Evolutionary conservation across 2,113 vertebrate species (phyloP).

Genomic region (Anoplopoma fimbria): DNA sequence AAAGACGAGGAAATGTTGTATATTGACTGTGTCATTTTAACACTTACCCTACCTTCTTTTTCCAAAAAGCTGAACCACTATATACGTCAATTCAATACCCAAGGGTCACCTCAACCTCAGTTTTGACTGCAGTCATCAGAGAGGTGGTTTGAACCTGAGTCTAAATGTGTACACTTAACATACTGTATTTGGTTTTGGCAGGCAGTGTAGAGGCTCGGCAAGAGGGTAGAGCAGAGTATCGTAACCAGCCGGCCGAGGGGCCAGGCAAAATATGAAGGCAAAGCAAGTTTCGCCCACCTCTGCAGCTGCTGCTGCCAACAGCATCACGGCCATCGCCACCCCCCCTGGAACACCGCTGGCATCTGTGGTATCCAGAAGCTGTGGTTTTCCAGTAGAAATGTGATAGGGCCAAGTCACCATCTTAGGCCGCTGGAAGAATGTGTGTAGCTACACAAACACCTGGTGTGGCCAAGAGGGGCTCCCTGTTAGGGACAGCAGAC

Average conservation of each 20-base stretch:
- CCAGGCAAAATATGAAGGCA: constrained; percentile 66
- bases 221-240: constrained; percentile 12
- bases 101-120: constrained; percentile 25
- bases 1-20: constrained; percentile 46
- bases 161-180: constrained; percentile 37
- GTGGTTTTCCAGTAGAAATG: constrained; percentile 80
- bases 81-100: constrained; percentile 3
- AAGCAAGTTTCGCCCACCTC: constrained; percentile 47
- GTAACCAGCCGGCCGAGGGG: constrained; percentile 40
- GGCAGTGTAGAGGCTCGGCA: background rate
- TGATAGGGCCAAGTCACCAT: constrained; percentile 70
- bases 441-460: constrained; percentile 61
- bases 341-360: constrained; percentile 68
- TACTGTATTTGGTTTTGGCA: constrained; percentile 40
- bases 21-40: background rate
- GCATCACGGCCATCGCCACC: constrained; percentile 56
- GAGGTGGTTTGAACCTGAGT: constrained; percentile 18
- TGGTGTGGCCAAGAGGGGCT: constrained; percentile 59
- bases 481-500: constrained; percentile 14
- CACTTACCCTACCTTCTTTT: constrained; percentile 9
- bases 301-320: constrained; percentile 69
- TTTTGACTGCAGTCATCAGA: constrained; percentile 22
- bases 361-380: constrained; percentile 76
- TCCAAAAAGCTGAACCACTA: constrained; percentile 13
- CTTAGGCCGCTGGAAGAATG: constrained; percentile 55